Evolutionary conservation across 2,797 vertebrate species (phyloP).

Genomic region (Geotrypetes seraphini): DNA sequence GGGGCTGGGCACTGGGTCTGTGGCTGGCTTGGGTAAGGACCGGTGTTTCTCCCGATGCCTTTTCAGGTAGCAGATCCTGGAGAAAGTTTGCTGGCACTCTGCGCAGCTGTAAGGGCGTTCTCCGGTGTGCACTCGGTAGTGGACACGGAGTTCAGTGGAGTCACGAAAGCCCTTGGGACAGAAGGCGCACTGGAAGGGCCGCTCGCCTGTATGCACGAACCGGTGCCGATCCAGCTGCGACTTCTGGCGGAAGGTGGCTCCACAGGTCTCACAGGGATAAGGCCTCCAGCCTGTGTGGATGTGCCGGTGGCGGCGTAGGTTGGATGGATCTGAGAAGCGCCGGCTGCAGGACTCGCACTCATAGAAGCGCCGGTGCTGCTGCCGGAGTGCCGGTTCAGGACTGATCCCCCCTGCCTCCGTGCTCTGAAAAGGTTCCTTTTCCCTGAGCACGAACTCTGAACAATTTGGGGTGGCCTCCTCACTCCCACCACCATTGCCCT

Average conservation of each 20-base stretch:
- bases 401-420: too few species aligned
- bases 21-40: not conserved
- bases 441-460: too few species aligned
- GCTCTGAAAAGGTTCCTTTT: too few species aligned
- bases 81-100: not conserved
- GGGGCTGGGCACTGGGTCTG: not conserved
- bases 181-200: not conserved
- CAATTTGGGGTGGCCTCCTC: too few species aligned
- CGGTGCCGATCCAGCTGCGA: constrained; percentile 3
- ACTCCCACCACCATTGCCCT: too few species aligned
- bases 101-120: constrained; percentile 1
- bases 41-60: constrained; percentile 1
- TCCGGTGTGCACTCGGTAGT: constrained; percentile 3
- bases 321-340: not conserved
- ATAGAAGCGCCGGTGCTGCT: too few species aligned
- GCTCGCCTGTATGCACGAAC: constrained; percentile 4
- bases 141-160: constrained; percentile 1
- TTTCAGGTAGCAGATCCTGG: constrained; percentile 2
- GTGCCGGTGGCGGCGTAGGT: constrained; percentile 2
- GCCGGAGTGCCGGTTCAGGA: too few species aligned
- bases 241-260: constrained; percentile 1
- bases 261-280: not conserved
- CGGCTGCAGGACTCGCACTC: not conserved
- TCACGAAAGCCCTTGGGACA: constrained; percentile 2
- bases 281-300: not conserved